phyloP scores from a whole-genome alignment of 1,140 invertebrate species.

The Dendroctonus valens region DNA sequence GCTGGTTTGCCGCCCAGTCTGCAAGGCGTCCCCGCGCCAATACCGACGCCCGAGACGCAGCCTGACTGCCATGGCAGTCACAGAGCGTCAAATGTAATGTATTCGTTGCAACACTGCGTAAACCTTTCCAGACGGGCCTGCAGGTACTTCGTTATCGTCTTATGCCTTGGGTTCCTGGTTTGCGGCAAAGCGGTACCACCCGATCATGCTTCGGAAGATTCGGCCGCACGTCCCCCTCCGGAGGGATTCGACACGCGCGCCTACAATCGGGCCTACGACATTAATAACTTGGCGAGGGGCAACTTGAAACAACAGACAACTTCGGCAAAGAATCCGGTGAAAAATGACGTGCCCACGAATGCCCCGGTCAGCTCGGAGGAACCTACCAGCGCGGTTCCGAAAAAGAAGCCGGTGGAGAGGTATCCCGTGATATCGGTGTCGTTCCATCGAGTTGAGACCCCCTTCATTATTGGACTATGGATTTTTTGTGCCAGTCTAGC shows the following conservation, averaged over 20 bases:
- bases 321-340: conserved; percentile 9
- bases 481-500: conserved; percentile 91
- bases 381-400: conserved; percentile 12
- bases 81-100: conserved; percentile 50
- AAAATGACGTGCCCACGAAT: conserved; percentile 29
- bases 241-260: conserved; percentile 30
- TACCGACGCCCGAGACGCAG: conserved; percentile 40
- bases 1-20: conserved; percentile 28
- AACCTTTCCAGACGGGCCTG: conserved; percentile 58
- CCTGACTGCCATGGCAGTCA: conserved; percentile 50
- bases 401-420: conserved; percentile 48
- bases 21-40: conserved; percentile 43
- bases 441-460: conserved; percentile 84
- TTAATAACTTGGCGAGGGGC: conserved; percentile 31
- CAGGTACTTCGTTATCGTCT: conserved; percentile 48
- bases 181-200: conserved; percentile 37
- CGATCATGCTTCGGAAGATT: conserved; percentile 40
- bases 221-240: conserved; percentile 27
- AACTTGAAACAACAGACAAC: conserved; percentile 34
- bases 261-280: conserved; percentile 32
- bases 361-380: conserved; percentile 5
- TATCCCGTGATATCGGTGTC: conserved; percentile 80
- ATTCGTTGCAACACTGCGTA: conserved; percentile 57
- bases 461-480: conserved; percentile 92
- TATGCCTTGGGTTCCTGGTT: conserved; percentile 36